Evolutionary conservation across 2,797 vertebrate species (phyloP), one percentile per base, ranked within the genome.

Genomic region (Aeoliscus strigatus): DNA sequence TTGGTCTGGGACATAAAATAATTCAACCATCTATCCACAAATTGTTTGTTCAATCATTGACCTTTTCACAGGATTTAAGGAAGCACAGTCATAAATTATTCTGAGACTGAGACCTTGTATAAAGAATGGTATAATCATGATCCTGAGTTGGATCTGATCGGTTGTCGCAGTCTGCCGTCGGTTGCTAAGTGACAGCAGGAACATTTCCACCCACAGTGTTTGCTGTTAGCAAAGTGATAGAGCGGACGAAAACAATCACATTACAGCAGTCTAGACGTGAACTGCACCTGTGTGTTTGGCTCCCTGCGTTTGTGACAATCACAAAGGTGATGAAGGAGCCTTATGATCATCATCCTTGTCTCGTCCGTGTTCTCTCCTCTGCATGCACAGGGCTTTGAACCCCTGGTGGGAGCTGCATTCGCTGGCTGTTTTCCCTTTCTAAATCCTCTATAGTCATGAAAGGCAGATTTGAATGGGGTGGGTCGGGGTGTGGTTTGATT

Each of bases 181-280:
- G 79, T 86, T 86, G 82, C 82, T 83, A 72, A 82, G 82, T 82
- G 84, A 86, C 84, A 81, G 75, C 70, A 64, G 77, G 80, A 83
- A 82, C 80, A 84, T 83, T 76, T 68, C 75, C 68, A 27, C 77
- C 79, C 74, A 74, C 81, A 45, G 73, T 77, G 66, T 85, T 81
- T 79, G 66, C 77, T 39, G 68, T 67, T 66, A 51, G 75, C 60
- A 57, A 68, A 71, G 50, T 62, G 75, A 75, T 51, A 60, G 70
- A 73, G 64, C 70, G 62, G 60, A 78, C 50, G 36, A 76, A 80
- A 76, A 79, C 68, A 64, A 79, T 77, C 59, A 45, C 79, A 69
- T 73, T 69, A 70, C 53, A 52, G 57, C 49, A 13, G 75, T 74
- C 69, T 78, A 70, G 79, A 75, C 75, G 58, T 27, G 0, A 18